Evolutionary conservation across 2,888 invertebrate genomes (phyloP), one percentile per base, ranked within the genome.

Genomic region (Metacarcinus magister): DNA sequence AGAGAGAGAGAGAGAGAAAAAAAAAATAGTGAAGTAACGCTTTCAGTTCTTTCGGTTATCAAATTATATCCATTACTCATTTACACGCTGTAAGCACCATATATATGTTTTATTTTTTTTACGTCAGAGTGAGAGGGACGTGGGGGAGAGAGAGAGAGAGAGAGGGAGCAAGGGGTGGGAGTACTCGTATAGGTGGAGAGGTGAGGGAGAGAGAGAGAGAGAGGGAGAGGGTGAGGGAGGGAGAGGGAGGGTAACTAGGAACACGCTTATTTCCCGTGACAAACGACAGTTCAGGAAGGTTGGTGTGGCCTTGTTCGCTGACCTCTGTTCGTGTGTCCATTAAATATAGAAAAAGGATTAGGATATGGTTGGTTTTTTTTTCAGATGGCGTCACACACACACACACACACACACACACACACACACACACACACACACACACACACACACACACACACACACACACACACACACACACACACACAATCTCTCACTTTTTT

Each of bases 181-280:
- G 23, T 54, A 28, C 60, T 28, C 5, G 23, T 28, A 28, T 54
- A 44, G 60, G 5, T 82, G n/a, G 94, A 82, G 94, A 82, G 75
- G 75, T 13, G 94, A 82, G 94, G 39, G 94, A 39, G 82, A 28
- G 89, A 94, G 94, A 44, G 89, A 89, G 89, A 94, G 89, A 39
- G 94, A 89, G 89, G 28, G 94, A 48, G 87, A 89, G 94, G 28
- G 87, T 46, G 87, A 46, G 48, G n/a, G 94, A 87, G 94, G 16
- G 94, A 82, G 94, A 54, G 94, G 46, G 48, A 46, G 94, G 48
- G 89, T 2, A n/a, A 44, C 0, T 0, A 1, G 5, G 28, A 44
- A 2, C n/a, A 16, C 28, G 2, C 23, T 46, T 19, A 91, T 92
- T 92, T 44, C 8, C 46, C 46, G 28, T 92, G 48, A 92, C 48